These are phyloP conservation scores for Ceratosolen fusciceps DNA, from an alignment of 1,140 invertebrate species.

Conservation along the genomic window DNA sequence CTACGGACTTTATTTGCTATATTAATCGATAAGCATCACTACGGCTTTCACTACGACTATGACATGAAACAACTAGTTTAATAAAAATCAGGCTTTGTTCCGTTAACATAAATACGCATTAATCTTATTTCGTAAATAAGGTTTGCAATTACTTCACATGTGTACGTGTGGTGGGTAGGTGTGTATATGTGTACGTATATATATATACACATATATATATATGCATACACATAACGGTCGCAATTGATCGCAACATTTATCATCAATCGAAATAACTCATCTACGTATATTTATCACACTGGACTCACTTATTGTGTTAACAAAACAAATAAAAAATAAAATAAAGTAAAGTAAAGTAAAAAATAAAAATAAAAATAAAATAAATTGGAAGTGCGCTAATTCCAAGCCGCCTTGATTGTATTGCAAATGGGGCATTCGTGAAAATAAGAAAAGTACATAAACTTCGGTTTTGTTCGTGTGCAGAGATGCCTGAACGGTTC, in stretches of 20 bases:
- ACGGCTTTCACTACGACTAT: conserved; percentile 24
- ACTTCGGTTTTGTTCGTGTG: background rate
- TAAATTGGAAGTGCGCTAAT: background rate
- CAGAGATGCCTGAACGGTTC: too few species aligned
- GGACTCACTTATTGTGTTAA: conserved; percentile 4
- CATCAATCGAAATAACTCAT: conserved; percentile 15
- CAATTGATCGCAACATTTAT: conserved; percentile 26
- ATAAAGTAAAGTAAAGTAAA: too few species aligned
- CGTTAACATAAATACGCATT: too few species aligned
- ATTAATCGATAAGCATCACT: background rate
- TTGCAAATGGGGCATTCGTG: background rate
- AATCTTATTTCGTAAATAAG: too few species aligned
- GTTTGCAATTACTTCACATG: too few species aligned
- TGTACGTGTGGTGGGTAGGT: too few species aligned
- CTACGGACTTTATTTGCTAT: too few species aligned
- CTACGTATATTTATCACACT: conserved; percentile 33
- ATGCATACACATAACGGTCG: conserved; percentile 33
- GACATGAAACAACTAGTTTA: conserved; percentile 15
- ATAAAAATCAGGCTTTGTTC: conserved; percentile 30
- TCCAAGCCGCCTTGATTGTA: background rate
- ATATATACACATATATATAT: too few species aligned
- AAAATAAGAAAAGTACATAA: background rate
- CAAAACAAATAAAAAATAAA: too few species aligned
- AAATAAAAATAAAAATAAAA: too few species aligned
- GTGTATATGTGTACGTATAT: too few species aligned